phyloP scores from a whole-genome alignment of 2,888 invertebrate genomes.

The Drosophila quinaria region DNA sequence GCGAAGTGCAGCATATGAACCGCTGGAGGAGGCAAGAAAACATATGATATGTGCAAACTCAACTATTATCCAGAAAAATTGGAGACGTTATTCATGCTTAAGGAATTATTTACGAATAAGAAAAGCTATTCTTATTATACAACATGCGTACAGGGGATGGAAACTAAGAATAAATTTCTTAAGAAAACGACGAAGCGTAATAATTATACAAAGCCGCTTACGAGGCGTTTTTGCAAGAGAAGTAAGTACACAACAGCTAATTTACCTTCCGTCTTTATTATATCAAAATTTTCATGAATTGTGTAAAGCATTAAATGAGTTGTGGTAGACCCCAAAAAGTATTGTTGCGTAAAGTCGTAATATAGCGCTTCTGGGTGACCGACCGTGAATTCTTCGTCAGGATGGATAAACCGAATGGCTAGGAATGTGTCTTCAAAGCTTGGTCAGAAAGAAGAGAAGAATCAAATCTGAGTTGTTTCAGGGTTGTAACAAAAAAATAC shows the following conservation, averaged over 20 bases:
- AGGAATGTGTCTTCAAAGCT: too few relatives aligned
- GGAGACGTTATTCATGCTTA: constrained; percentile 89
- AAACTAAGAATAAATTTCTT: constrained; percentile 93
- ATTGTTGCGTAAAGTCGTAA: too few relatives aligned
- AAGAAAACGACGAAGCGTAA: constrained; percentile 92
- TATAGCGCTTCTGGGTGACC: too few relatives aligned
- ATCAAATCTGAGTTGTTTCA: too few relatives aligned
- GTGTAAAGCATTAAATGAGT: too few relatives aligned
- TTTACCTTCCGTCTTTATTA: background rate
- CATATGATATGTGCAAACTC: constrained; percentile 90
- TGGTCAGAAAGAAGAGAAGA: too few relatives aligned
- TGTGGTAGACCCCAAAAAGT: too few relatives aligned
- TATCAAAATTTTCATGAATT: too few relatives aligned
- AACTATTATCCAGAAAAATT: constrained; percentile 91
- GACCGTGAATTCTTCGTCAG: too few relatives aligned
- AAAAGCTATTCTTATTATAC: constrained; percentile 90
- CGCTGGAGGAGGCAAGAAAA: constrained; percentile 92
- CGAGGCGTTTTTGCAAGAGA: constrained; percentile 96
- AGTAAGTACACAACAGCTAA: constrained; percentile 84
- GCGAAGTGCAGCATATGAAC: constrained; percentile 92
- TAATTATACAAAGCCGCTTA: constrained; percentile 94
- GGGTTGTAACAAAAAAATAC: too few relatives aligned
- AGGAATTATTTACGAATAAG: constrained; percentile 90
- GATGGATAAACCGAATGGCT: too few relatives aligned
- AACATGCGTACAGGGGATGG: constrained; percentile 95